A percentile compares a stretch with the other conserved stretches of the same genome.
Evolutionary conservation across 2,797 vertebrate species (phyloP).

Genomic region (Picus viridis): DNA sequence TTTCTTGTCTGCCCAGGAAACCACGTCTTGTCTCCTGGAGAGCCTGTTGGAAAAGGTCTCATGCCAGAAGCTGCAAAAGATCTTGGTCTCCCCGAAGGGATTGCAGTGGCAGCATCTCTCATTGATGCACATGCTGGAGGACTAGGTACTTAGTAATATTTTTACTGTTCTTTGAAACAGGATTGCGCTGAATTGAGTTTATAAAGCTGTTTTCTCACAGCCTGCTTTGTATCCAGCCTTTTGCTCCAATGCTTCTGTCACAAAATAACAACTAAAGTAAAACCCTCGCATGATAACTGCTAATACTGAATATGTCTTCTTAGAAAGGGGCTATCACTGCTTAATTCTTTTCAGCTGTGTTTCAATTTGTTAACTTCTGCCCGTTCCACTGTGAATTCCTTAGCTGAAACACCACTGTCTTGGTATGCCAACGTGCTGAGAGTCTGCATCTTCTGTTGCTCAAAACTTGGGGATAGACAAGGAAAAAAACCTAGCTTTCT

Average conservation of each 20-base stretch:
- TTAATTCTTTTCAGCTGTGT: neutral
- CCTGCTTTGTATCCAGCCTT: neutral
- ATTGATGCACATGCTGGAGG: constrained; percentile 97
- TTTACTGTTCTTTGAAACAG: neutral
- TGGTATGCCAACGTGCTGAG: neutral
- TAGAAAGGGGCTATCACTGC: neutral
- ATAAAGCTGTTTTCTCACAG: neutral
- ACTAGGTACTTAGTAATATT: constrained; percentile 81
- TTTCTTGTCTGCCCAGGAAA: constrained; percentile 83
- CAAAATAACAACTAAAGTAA: neutral
- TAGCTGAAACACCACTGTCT: neutral
- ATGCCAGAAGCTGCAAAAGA: constrained; percentile 85
- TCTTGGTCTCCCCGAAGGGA: constrained; percentile 85
- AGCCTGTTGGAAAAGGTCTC: constrained; percentile 85
- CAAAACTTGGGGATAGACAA: neutral
- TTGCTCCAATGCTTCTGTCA: neutral
- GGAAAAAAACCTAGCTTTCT: neutral
- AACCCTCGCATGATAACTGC: neutral
- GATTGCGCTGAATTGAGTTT: neutral
- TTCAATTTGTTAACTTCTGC: neutral
- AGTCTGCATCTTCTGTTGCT: neutral
- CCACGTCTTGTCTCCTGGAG: constrained; percentile 85
- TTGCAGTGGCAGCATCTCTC: constrained; percentile 90
- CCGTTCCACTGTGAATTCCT: neutral
- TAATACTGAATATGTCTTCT: neutral